Base-by-base conservation (phyloP, 2,113 vertebrate species). In the Pomatorhinus ruficollis region DNA sequence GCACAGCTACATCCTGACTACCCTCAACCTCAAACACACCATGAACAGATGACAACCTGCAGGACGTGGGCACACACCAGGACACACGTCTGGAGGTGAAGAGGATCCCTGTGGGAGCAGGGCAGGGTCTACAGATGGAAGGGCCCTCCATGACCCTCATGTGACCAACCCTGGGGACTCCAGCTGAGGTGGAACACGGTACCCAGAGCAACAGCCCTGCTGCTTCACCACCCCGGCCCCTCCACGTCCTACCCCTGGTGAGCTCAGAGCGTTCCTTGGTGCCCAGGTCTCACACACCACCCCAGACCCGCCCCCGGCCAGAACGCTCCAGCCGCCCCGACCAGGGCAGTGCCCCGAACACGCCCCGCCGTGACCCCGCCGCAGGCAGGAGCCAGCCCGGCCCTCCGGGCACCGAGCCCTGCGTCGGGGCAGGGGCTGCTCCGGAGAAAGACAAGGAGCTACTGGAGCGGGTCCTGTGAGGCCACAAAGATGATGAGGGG, bases 21-120 rank as follows among this genome's bases (percentile, higher is more conserved):
- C 3, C 0, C 59, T 27, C 60, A 47, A 5, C 45, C 30, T 18
- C 52, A 33, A 21, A 1, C 52, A 45, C 5, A 0, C 10, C n/a
- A 3, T 0, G 3, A 1, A 12, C 7, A 35, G 50, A 10, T 1
- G 30, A 23, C 1, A 14, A 10, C 25, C 47, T 12, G 33, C 61
- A 31, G 35, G 18, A 56, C 5, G 0, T 0, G 22, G 65, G 28
- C 15, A 54, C 16, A 1, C 33, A 37, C 13, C n/a, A 27, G 54
- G 31, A 17, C 56, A 52, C 39, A 1, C 1, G 15, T 1, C 42
- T 5, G 5, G 44, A 45, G 39, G 37, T 3, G 31, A 24, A 18
- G 33, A 25, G 10, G 15, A 45, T 42, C 40, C 8, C 47, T 8
- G 21, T 3, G 42, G 52, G 74, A 44, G 74, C 2, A 10, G 31